Base-by-base conservation (phyloP, 2,888 invertebrate genomes). In the Parnassius smintheus region DNA sequence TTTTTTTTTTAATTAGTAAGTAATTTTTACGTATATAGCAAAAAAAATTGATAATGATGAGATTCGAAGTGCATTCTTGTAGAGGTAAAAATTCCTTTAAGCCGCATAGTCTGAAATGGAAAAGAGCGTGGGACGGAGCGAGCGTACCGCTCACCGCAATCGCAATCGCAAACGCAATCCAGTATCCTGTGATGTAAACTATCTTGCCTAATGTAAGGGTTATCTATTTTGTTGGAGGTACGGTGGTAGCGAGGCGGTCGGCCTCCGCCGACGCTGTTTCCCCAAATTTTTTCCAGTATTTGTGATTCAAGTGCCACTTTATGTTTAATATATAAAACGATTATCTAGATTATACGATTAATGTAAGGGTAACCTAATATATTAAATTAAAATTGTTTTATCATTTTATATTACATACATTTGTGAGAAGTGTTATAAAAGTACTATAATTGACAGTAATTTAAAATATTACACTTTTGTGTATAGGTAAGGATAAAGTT, bases 231-330 rank as follows among this genome's bases (percentile, higher is more conserved):
- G 85, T 85, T 87, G 80, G 80, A 80, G 81, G 76, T 78, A 81
- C 76, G 45, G 81, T 81, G 78, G 62, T 42, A 51, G 49, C 49
- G 49, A 49, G 75, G 75, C 81, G 81, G 75, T 75, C 80, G 80
- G 81, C 80, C 76, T 75, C 80, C 82, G 85, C 82, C 82, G 82
- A 79, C 65, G 85, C 89, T 88, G 86, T 92, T 93, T 93, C 91
- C 92, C 92, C 90, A 92, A 94, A 93, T 93, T 91, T 92, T 94
- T 93, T 93, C 93, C 94, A 94, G 94, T 94, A 94, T 94, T 94
- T 94, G 94, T 94, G 94, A 94, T 94, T 93, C 93, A 94, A 94
- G 94, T 94, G 94, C 94, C 94, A 94, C 94, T 94, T 94, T 94
- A 94, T 94, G 94, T 94, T 94, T 93, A 94, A 94, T 88, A 89